phyloP scores from a whole-genome alignment of 1,140 invertebrate genomes.

The Maniola jurtina region DNA sequence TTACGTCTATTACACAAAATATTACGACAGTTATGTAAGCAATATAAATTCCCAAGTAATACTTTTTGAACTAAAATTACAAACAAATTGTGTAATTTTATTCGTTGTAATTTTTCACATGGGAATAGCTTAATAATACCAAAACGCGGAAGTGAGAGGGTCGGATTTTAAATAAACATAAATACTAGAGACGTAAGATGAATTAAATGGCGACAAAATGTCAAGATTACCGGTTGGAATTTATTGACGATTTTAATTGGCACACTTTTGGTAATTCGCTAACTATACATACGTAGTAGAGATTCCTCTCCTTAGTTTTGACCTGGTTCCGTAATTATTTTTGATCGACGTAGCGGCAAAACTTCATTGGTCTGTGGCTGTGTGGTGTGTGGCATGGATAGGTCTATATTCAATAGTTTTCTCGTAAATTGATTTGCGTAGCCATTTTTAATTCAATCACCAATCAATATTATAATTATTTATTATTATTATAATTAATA shows the following conservation, averaged over 20 bases:
- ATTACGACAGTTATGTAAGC: too few species aligned
- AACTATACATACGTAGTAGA: not conserved
- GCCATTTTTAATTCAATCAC: not conserved
- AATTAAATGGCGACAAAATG: constrained; percentile 10
- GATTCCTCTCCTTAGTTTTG: not conserved
- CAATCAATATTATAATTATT: too few species aligned
- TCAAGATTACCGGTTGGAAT: not conserved
- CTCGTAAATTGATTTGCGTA: too few species aligned
- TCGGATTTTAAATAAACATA: constrained; percentile 1
- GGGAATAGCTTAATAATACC: not conserved
- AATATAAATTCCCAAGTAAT: not conserved
- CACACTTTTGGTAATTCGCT: not conserved
- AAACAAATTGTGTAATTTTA: not conserved
- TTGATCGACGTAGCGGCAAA: not conserved
- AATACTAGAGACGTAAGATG: constrained; percentile 3
- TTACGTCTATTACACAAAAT: too few species aligned
- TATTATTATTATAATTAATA: too few species aligned
- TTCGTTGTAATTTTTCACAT: not conserved
- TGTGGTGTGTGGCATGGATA: too few species aligned
- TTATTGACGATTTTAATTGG: not conserved
- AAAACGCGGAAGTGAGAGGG: constrained; percentile 18
- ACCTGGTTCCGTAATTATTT: not conserved
- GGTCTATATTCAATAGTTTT: too few species aligned
- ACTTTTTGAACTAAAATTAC: not conserved
- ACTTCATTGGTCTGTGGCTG: not conserved